Evolutionary conservation across 1,140 invertebrate species (phyloP).

Genomic region (Catajapyx aquilonaris): DNA sequence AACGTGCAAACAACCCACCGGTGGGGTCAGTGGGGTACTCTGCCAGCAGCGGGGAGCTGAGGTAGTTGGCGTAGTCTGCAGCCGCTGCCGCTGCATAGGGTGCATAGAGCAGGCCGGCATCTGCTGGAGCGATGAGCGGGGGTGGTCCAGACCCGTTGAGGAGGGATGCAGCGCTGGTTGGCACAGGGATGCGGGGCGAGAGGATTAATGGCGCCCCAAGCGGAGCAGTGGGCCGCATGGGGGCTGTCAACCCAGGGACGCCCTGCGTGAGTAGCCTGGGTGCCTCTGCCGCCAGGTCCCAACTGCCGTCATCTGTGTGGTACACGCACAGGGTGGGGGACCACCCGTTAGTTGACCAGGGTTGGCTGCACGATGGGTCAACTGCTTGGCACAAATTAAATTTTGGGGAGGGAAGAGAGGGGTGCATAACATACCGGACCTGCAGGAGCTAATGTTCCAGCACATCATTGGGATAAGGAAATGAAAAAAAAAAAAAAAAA

Average conservation of each 20-base stretch:
- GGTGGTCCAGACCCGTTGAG: slow-evolving; percentile 48
- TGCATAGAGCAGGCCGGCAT: slow-evolving; percentile 46
- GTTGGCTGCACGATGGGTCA: too few species aligned
- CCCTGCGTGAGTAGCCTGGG: slow-evolving; percentile 45
- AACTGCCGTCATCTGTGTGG: too few species aligned
- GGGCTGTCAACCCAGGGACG: slow-evolving; percentile 29
- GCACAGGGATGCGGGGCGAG: slow-evolving; percentile 61
- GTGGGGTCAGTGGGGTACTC: slow-evolving; percentile 72
- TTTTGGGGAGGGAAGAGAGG: too few species aligned
- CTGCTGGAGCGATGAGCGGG: slow-evolving; percentile 20
- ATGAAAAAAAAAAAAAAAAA: too few species aligned
- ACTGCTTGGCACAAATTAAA: too few species aligned
- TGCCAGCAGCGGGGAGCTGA: slow-evolving; percentile 56
- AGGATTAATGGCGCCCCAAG: slow-evolving; percentile 68
- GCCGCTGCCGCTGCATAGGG: slow-evolving; percentile 38
- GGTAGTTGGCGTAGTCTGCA: slow-evolving; percentile 68
- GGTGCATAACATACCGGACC: too few species aligned
- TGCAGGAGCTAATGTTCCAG: too few species aligned
- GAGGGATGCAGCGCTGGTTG: slow-evolving; percentile 38
- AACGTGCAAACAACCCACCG: too few species aligned
- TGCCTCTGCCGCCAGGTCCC: slow-evolving; percentile 45
- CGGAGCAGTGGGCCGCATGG: slow-evolving; percentile 40
- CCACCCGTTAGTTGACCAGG: too few species aligned
- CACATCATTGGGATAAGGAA: too few species aligned
- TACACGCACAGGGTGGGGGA: too few species aligned